Percentiles rank a stretch among this genome's conserved stretches.
Evolutionary conservation across 1,140 invertebrate species (phyloP).

Genomic region (Procambarus virginalis): DNA sequence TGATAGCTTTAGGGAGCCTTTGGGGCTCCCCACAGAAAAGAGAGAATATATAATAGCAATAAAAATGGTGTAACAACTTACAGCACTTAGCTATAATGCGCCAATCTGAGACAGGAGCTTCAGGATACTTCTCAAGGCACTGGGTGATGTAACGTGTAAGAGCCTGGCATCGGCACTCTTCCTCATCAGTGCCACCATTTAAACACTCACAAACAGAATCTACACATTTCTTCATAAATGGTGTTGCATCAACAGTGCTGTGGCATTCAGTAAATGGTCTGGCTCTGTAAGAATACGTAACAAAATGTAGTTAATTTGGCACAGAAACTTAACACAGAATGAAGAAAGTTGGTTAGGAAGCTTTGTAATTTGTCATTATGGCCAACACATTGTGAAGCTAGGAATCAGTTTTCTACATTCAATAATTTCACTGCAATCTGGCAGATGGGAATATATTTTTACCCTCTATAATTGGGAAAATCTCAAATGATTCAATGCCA

Average conservation of each 20-base stretch:
- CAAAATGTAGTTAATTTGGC: background rate
- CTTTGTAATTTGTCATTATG: background rate
- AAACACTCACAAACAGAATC: slow-evolving; percentile 84
- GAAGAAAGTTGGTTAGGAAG: background rate
- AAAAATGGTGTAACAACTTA: slow-evolving; percentile 74
- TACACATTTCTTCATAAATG: slow-evolving; percentile 82
- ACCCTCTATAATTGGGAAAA: no score
- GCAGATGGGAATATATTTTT: no score
- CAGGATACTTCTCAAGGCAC: slow-evolving; percentile 80
- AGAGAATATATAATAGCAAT: no score
- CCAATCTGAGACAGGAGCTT: slow-evolving; percentile 82
- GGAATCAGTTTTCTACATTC: no score
- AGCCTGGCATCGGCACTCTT: slow-evolving; percentile 81
- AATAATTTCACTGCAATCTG: no score
- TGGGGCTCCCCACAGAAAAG: no score
- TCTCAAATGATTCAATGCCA: no score
- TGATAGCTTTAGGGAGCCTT: no score
- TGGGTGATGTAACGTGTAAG: slow-evolving; percentile 82
- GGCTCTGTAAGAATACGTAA: slow-evolving; percentile 74
- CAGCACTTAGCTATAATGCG: slow-evolving; percentile 81
- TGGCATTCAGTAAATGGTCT: slow-evolving; percentile 80
- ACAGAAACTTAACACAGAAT: background rate
- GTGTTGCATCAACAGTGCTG: slow-evolving; percentile 79
- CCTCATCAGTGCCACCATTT: slow-evolving; percentile 65
- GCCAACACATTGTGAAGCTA: no score